Evolutionary conservation across 2,113 vertebrate species (phyloP).

Genomic region (Litocranius walleri): DNA sequence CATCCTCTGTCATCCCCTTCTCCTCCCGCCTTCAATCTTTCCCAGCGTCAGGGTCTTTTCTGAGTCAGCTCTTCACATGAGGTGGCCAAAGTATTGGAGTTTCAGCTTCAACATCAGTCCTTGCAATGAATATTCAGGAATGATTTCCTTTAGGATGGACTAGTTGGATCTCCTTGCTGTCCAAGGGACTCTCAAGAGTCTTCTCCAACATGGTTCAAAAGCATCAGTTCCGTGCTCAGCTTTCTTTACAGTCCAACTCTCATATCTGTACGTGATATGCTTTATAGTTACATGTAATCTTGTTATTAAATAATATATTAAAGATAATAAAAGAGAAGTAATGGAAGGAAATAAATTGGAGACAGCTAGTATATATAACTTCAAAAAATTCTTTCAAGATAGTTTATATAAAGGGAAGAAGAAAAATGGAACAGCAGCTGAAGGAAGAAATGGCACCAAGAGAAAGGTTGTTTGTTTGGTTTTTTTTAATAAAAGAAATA

Average conservation of each 20-base stretch:
- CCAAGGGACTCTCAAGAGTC: neutral
- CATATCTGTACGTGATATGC: neutral
- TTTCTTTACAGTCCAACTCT: neutral
- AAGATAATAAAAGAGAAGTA: conserved; percentile 5
- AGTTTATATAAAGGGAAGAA: neutral
- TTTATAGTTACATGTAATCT: neutral
- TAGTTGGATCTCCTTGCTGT: neutral
- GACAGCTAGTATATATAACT: neutral
- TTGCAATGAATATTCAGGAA: neutral
- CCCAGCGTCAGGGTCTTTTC: neutral
- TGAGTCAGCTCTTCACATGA: neutral
- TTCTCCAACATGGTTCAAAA: neutral
- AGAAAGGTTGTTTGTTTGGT: neutral
- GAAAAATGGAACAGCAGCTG: neutral
- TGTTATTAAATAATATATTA: neutral
- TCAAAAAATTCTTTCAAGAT: neutral
- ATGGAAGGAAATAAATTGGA: neutral
- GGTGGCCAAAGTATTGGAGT: neutral
- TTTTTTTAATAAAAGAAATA: neutral
- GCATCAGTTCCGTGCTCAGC: neutral
- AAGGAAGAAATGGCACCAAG: neutral
- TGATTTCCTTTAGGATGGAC: neutral
- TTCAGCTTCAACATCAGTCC: neutral
- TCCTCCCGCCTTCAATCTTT: neutral
- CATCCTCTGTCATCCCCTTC: neutral